Percentiles rank a stretch among this genome's conserved stretches.
Evolutionary conservation across 2,113 vertebrate species (phyloP).

Genomic region (Bettongia penicillata): DNA sequence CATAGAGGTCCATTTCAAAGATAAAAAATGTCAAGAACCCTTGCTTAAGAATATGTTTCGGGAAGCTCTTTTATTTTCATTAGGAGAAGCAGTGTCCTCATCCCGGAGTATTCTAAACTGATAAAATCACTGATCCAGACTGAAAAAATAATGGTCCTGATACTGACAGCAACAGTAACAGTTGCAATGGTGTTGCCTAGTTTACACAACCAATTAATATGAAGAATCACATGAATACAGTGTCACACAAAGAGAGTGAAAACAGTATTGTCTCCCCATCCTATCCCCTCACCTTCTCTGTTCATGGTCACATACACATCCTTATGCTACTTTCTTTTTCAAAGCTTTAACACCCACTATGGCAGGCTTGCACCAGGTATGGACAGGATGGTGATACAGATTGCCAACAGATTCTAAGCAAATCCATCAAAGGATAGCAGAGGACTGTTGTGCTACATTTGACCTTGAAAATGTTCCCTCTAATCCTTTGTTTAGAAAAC

Average conservation of each 20-base stretch:
- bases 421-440: not conserved
- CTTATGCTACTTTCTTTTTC: not conserved
- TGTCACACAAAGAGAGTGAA: not conserved
- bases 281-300: not conserved
- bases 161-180: not conserved
- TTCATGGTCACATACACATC: not conserved
- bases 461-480: constrained; percentile 21
- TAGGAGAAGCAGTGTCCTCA: not conserved
- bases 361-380: not conserved
- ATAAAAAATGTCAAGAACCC: not conserved
- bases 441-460: not conserved
- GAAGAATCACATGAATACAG: not conserved
- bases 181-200: not conserved
- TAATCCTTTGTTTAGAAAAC: constrained; percentile 15
- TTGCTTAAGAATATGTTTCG: not conserved
- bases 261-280: not conserved
- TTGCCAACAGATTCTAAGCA: not conserved
- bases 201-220: not conserved
- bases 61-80: not conserved
- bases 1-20: not conserved
- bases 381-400: not conserved
- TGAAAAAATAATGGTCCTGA: not conserved
- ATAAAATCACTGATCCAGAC: not conserved
- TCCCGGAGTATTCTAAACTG: not conserved
- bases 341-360: not conserved